Evolutionary conservation across 2,113 vertebrate genomes (phyloP).

Genomic region (Ageneiosus marmoratus): DNA sequence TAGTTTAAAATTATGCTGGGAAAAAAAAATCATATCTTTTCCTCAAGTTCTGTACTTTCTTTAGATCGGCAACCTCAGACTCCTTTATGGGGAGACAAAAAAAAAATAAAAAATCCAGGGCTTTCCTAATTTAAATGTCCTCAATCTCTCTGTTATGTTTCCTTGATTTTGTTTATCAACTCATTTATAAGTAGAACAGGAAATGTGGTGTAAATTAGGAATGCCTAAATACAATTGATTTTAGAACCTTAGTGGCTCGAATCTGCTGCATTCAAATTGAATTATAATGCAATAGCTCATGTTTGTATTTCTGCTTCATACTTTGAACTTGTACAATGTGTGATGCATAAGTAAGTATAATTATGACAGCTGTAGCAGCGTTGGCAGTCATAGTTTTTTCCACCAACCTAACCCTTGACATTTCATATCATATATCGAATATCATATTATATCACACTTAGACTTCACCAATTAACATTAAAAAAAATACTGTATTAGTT

Average conservation of each 20-base stretch:
- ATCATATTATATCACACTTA: too few relatives aligned
- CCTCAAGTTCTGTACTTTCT: background rate
- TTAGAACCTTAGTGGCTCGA: background rate
- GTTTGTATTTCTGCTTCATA: background rate
- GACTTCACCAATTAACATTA: too few relatives aligned
- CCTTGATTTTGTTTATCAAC: background rate
- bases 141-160: background rate
- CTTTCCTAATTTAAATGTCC: background rate
- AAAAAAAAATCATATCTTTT: slow-evolving; percentile 11
- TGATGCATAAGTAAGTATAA: background rate
- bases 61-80: background rate
- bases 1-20: background rate
- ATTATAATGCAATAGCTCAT: background rate
- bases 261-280: background rate
- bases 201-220: background rate
- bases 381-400: too few relatives aligned
- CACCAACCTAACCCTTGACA: too few relatives aligned
- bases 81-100: background rate
- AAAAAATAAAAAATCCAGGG: background rate
- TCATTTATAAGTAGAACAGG: background rate
- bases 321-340: background rate
- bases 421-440: too few relatives aligned
- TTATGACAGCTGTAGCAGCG: too few relatives aligned
- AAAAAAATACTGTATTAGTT: too few relatives aligned
- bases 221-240: background rate